Evolutionary conservation across 2,797 vertebrate genomes (phyloP).

Genomic region (Taenioides sp.): DNA sequence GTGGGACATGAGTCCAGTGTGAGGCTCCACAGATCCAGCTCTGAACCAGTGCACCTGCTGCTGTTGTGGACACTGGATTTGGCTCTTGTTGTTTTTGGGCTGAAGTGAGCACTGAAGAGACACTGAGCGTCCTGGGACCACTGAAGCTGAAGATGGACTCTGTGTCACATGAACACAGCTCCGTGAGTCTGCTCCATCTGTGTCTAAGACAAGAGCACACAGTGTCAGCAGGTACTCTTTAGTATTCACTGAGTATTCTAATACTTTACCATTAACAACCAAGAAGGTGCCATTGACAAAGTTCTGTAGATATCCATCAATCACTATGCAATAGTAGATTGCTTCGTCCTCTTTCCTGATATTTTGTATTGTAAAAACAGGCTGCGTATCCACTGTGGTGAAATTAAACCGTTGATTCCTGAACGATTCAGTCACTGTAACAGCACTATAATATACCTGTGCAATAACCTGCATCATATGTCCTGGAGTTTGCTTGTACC

Average conservation of each 20-base stretch:
- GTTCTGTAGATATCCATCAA: neutral
- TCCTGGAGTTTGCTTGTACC: no score
- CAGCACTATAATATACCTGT: no score
- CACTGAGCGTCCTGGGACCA: neutral
- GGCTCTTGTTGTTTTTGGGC: neutral
- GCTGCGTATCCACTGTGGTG: no score
- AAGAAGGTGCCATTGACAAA: neutral
- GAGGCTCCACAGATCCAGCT: conserved; percentile 36
- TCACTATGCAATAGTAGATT: no score
- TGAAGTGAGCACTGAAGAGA: conserved; percentile 20
- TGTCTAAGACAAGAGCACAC: neutral
- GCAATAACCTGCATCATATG: no score
- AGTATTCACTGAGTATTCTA: neutral
- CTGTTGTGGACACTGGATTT: neutral
- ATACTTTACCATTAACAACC: neutral
- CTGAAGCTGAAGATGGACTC: neutral
- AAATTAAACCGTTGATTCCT: no score
- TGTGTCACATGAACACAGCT: conserved; percentile 15
- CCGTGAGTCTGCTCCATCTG: conserved; percentile 19
- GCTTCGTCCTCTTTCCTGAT: no score
- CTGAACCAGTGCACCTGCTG: conserved; percentile 48
- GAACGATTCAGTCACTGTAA: no score
- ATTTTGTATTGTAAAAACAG: no score
- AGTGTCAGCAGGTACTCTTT: neutral
- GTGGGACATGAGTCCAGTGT: neutral